phyloP scores from a whole-genome alignment of 2,113 vertebrate genomes.

The Neogobius melanostomus region DNA sequence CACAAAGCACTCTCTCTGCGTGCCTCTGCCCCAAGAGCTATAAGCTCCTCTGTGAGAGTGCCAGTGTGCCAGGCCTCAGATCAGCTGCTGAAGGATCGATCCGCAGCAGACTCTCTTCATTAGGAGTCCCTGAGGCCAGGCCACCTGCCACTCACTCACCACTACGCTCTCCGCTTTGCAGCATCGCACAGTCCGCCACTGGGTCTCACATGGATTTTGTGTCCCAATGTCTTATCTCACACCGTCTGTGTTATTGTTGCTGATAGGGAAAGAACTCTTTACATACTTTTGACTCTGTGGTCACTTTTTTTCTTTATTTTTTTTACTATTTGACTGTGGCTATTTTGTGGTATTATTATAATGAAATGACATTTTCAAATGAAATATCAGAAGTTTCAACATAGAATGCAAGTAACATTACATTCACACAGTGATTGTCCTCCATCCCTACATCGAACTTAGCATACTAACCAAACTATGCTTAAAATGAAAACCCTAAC shows the following conservation, averaged over 20 bases:
- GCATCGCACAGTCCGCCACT: constrained; percentile 24
- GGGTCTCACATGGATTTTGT: constrained; percentile 39
- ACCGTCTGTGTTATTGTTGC: constrained; percentile 18
- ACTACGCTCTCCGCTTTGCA: constrained; percentile 29
- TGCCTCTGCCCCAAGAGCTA: constrained; percentile 45
- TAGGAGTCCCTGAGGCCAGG: constrained; percentile 63
- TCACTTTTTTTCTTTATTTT: too few species aligned
- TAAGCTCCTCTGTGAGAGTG: constrained; percentile 18
- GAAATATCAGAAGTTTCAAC: too few species aligned
- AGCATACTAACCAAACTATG: background rate
- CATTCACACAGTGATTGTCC: too few species aligned
- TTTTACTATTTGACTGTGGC: too few species aligned
- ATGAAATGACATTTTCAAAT: too few species aligned
- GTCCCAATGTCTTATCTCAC: constrained; percentile 21
- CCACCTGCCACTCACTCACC: constrained; percentile 67
- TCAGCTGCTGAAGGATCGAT: constrained; percentile 69
- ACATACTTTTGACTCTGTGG: too few species aligned
- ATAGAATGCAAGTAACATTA: too few species aligned
- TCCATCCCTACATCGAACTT: too few species aligned
- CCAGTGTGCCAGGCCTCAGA: constrained; percentile 58
- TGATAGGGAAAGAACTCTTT: background rate
- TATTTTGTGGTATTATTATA: too few species aligned
- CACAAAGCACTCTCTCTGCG: constrained; percentile 1
- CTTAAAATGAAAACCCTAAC: background rate
- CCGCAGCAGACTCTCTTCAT: constrained; percentile 72